These are phyloP conservation scores for Caenorhabditis becei DNA, from an alignment of 2,888 invertebrate genomes.

Conservation along the genomic window DNA sequence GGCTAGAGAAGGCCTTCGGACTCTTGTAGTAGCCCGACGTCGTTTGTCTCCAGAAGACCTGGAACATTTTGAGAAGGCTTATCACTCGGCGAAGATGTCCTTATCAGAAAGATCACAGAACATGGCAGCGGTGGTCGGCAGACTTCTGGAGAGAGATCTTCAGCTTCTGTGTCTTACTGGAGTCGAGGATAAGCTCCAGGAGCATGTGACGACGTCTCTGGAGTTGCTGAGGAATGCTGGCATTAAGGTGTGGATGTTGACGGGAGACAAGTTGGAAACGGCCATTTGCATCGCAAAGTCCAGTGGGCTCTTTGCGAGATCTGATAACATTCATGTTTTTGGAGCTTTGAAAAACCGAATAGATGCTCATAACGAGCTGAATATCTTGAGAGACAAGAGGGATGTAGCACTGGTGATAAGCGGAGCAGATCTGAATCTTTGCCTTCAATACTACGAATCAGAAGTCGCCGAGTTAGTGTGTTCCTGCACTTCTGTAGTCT, in stretches of 20 bases:
- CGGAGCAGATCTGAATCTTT: slow-evolving; percentile 87
- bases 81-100: slow-evolving; percentile 84
- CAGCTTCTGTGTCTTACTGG: slow-evolving; percentile 87
- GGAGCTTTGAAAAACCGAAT: slow-evolving; percentile 86
- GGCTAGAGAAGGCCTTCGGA: slow-evolving; percentile 87
- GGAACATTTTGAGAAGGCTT: slow-evolving; percentile 85
- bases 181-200: slow-evolving; percentile 87
- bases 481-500: slow-evolving; percentile 88
- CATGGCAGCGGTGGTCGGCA: slow-evolving; percentile 89
- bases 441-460: slow-evolving; percentile 87
- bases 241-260: slow-evolving; percentile 87
- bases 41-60: slow-evolving; percentile 84
- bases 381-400: slow-evolving; percentile 84
- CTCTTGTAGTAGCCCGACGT: slow-evolving; percentile 63
- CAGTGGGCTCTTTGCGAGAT: slow-evolving; percentile 83
- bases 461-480: slow-evolving; percentile 87
- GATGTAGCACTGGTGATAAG: slow-evolving; percentile 87
- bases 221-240: slow-evolving; percentile 88
- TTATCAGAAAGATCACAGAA: slow-evolving; percentile 90
- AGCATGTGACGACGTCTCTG: slow-evolving; percentile 87
- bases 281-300: slow-evolving; percentile 99
- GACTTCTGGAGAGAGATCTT: slow-evolving; percentile 92
- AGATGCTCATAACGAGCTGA: slow-evolving; percentile 86
- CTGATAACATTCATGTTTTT: slow-evolving; percentile 89
- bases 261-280: slow-evolving; percentile 85